These are phyloP conservation scores for Cosmia pyralina DNA, from an alignment of 2,888 invertebrate species.

Conservation along the genomic window DNA sequence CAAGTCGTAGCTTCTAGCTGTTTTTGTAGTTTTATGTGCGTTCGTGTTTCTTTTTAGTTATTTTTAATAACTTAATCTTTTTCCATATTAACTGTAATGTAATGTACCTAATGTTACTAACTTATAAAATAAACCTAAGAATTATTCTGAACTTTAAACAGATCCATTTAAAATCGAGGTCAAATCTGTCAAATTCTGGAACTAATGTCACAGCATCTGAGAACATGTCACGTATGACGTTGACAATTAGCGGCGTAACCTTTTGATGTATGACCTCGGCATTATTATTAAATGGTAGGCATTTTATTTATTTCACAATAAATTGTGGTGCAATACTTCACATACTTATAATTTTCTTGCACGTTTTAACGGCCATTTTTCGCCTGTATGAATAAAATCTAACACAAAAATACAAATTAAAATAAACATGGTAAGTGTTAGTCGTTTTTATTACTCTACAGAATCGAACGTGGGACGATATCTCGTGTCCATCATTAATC, in stretches of 20 bases:
- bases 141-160: conserved; percentile 5
- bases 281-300: conserved; percentile 18
- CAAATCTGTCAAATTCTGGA: conserved; percentile 46
- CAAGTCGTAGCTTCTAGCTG: conserved; percentile 11
- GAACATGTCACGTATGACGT: conserved; percentile 43
- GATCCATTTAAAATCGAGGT: conserved; percentile 46
- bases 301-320: conserved; percentile 52
- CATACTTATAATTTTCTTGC: conserved; percentile 4
- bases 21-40: neutral
- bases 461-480: conserved; percentile 49
- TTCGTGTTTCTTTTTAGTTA: neutral
- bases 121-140: neutral
- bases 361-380: conserved; percentile 34
- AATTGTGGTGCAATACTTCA: conserved; percentile 48
- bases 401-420: conserved; percentile 43
- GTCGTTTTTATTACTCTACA: conserved; percentile 54
- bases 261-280: conserved; percentile 41
- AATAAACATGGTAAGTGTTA: conserved; percentile 36
- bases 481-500: conserved; percentile 52
- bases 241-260: conserved; percentile 51
- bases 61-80: neutral
- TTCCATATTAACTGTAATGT: neutral
- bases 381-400: conserved; percentile 19
- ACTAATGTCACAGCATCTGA: conserved; percentile 46
- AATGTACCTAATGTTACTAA: too few relatives aligned